A percentile compares a stretch with the other conserved stretches of the same genome.
These are phyloP conservation scores for Cassiopea xamachana DNA, from an alignment of 30 jellyfish, hydroid and myxozoan species.

Conservation along the genomic window DNA sequence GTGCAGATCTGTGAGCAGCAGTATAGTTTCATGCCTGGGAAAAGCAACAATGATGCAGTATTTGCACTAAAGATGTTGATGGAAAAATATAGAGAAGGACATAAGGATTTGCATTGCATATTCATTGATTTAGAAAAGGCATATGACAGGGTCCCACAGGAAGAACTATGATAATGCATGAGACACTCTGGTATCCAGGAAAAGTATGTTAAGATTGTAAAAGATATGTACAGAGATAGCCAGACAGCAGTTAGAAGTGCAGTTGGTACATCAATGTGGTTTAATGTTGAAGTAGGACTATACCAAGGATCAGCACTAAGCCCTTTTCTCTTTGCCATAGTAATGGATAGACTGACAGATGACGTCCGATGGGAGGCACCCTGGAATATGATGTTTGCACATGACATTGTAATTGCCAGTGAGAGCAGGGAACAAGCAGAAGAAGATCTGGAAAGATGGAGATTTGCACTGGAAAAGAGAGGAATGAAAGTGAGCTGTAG, in stretches of 20 bases:
- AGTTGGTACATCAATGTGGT: not conserved
- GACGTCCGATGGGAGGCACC: constrained; percentile 16
- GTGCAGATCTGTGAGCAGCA: not conserved
- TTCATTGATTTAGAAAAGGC: not conserved
- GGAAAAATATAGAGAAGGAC: not conserved
- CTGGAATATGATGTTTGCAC: not conserved
- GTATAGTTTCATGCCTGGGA: not conserved
- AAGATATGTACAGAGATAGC: not conserved
- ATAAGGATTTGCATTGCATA: not conserved
- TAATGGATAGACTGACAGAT: constrained; percentile 21
- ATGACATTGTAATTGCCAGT: not conserved
- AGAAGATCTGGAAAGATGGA: not conserved
- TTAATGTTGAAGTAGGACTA: not conserved
- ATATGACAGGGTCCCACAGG: not conserved
- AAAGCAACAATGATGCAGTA: not conserved
- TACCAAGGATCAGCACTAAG: too few relatives aligned
- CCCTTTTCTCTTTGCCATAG: not conserved
- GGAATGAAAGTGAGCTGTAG: not conserved
- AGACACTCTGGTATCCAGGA: not conserved
- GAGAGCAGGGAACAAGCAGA: not conserved
- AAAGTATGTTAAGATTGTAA: not conserved
- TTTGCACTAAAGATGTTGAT: not conserved
- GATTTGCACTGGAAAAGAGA: not conserved
- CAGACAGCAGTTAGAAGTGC: constrained; percentile 24
- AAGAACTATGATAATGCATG: constrained; percentile 4